phyloP scores from a whole-genome alignment of 2,888 invertebrate species.

The Mythimna albipuncta region DNA sequence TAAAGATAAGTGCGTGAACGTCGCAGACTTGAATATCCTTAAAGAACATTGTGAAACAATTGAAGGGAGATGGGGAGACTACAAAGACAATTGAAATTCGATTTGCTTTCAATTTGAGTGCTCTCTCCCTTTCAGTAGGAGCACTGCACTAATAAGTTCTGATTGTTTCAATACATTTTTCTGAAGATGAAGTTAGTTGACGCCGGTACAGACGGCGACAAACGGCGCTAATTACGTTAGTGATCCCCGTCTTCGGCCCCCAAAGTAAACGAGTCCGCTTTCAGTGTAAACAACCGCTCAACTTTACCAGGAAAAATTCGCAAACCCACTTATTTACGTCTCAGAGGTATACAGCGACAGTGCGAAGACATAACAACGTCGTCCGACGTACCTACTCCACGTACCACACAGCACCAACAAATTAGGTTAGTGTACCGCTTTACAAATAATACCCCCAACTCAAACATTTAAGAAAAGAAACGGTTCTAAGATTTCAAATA shows the following conservation, averaged over 20 bases:
- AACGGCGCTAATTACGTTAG: slow-evolving; percentile 87
- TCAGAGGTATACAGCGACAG: slow-evolving; percentile 82
- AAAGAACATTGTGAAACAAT: slow-evolving; percentile 62
- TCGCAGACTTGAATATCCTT: slow-evolving; percentile 48
- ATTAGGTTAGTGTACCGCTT: slow-evolving; percentile 50
- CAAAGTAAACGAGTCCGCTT: slow-evolving; percentile 88
- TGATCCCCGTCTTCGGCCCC: slow-evolving; percentile 75
- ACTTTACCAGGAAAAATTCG: slow-evolving; percentile 87
- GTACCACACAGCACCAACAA: slow-evolving; percentile 54
- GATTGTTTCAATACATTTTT: slow-evolving; percentile 76
- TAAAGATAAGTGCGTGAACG: slow-evolving; percentile 50
- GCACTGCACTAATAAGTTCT: slow-evolving; percentile 71
- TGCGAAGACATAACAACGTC: slow-evolving; percentile 70
- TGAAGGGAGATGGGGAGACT: slow-evolving; percentile 54
- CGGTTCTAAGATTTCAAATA: slow-evolving; percentile 49
- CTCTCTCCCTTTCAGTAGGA: slow-evolving; percentile 57
- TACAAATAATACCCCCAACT: slow-evolving; percentile 46
- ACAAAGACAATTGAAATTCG: slow-evolving; percentile 66
- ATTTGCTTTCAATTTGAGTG: slow-evolving; percentile 65
- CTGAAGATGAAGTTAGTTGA: slow-evolving; percentile 77
- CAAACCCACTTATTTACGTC: slow-evolving; percentile 87
- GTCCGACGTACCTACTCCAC: slow-evolving; percentile 47
- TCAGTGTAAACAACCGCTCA: slow-evolving; percentile 87
- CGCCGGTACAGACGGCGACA: slow-evolving; percentile 76
- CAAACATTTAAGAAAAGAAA: slow-evolving; percentile 44